Conservation (phyloP, 2,888 invertebrate genomes). For the Elegia similella region DNA sequence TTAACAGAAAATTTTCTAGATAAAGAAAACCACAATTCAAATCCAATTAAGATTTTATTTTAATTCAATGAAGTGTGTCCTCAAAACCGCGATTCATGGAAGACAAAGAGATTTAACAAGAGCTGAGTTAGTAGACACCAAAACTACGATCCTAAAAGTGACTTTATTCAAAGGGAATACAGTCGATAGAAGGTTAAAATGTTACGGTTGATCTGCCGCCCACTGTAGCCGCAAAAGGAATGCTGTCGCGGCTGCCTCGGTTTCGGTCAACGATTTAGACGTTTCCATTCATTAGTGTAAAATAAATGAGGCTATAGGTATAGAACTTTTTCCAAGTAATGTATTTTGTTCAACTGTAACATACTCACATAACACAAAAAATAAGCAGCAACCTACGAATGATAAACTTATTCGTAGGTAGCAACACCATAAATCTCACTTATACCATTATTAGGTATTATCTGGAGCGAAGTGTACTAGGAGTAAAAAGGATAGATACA, state of each 20-base stretch:
- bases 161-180: not conserved
- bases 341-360: no score
- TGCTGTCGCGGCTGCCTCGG: conserved; percentile 4
- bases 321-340: no score
- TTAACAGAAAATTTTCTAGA: no score
- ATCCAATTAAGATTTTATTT: not conserved
- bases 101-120: conserved; percentile 3
- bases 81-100: not conserved
- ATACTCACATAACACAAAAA: no score
- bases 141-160: not conserved
- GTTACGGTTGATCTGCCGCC: not conserved
- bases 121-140: not conserved
- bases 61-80: conserved; percentile 3
- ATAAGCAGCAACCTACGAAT: no score
- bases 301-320: no score
- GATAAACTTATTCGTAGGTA: no score
- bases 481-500: no score
- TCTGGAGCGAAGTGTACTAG: no score
- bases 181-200: not conserved
- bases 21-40: not conserved
- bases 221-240: conserved; percentile 1
- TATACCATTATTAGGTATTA: no score
- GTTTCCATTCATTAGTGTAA: not conserved
- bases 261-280: conserved; percentile 2
- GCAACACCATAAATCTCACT: no score